Evolutionary conservation across 2,113 vertebrate species (phyloP).

Genomic region (Ceyx margarethae): DNA sequence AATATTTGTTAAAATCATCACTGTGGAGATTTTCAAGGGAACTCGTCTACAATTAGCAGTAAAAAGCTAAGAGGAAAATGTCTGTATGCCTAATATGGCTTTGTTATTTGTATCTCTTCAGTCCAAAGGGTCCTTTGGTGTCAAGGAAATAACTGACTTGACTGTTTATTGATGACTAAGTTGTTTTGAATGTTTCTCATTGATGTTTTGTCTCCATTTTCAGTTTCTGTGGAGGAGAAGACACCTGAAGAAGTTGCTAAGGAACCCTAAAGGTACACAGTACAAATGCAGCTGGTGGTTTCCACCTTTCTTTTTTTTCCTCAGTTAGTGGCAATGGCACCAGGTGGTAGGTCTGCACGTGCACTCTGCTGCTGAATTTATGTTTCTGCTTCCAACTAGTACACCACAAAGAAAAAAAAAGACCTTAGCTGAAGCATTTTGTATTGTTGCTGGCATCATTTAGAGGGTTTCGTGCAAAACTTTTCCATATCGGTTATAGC

Average conservation of each 20-base stretch:
- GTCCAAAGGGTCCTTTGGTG: background rate
- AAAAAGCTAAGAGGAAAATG: background rate
- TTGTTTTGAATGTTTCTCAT: background rate
- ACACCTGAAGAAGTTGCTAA: constrained; percentile 1
- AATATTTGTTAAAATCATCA: background rate
- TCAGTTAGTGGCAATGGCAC: background rate
- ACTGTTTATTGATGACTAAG: background rate
- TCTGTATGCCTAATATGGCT: background rate
- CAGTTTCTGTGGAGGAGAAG: constrained; percentile 31
- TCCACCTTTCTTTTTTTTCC: background rate
- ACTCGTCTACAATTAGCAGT: background rate
- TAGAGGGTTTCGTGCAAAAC: background rate
- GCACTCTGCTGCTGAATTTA: background rate
- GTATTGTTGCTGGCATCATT: background rate
- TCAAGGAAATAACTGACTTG: background rate
- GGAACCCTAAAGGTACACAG: constrained; percentile 51
- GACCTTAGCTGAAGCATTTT: background rate
- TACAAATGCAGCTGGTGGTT: background rate
- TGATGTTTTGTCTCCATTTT: constrained; percentile 1
- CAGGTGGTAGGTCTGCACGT: background rate
- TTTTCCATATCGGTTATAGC: fast-evolving
- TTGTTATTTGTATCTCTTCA: background rate
- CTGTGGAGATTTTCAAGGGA: background rate
- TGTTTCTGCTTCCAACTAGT: background rate
- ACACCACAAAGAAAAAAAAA: background rate